Evolutionary conservation across 2,888 invertebrate genomes (phyloP).

Genomic region (Silvanus unidentatus): DNA sequence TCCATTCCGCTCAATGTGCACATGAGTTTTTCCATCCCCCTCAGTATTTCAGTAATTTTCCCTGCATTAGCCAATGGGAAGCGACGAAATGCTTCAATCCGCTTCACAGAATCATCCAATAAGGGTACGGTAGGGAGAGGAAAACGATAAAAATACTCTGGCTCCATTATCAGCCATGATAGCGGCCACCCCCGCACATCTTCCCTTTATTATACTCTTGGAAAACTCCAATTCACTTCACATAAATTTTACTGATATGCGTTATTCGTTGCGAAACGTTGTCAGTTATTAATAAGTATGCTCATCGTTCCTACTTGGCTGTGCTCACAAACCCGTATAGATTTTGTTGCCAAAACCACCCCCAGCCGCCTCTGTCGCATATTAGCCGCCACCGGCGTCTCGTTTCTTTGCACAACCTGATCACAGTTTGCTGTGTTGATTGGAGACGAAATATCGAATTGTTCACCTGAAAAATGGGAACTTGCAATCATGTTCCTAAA

Average conservation of each 20-base stretch:
- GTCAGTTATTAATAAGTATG: slow-evolving; percentile 40
- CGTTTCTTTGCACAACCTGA: too few species aligned
- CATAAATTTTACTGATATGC: slow-evolving; percentile 41
- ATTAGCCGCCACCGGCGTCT: too few species aligned
- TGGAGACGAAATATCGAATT: too few species aligned
- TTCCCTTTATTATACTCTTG: slow-evolving; percentile 31
- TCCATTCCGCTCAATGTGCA: too few species aligned
- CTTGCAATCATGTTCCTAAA: too few species aligned
- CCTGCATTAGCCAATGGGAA: slow-evolving; percentile 49
- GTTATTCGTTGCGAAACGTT: slow-evolving; percentile 22
- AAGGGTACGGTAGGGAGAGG: slow-evolving; percentile 40
- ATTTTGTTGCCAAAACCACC: too few species aligned
- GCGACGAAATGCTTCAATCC: slow-evolving; percentile 40
- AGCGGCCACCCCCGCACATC: slow-evolving; percentile 33
- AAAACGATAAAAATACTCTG: slow-evolving; percentile 48
- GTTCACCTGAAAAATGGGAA: too few species aligned
- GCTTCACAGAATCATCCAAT: slow-evolving; percentile 35
- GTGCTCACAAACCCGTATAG: too few species aligned
- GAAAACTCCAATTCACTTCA: slow-evolving; percentile 39
- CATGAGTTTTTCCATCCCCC: slow-evolving; percentile 36
- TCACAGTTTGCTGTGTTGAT: too few species aligned
- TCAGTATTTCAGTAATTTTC: slow-evolving; percentile 53
- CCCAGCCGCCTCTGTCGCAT: too few species aligned
- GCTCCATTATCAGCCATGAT: slow-evolving; percentile 49
- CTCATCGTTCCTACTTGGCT: slow-evolving; percentile 18